Evolutionary conservation across 2,113 vertebrate species (phyloP).

Genomic region (Meles meles): DNA sequence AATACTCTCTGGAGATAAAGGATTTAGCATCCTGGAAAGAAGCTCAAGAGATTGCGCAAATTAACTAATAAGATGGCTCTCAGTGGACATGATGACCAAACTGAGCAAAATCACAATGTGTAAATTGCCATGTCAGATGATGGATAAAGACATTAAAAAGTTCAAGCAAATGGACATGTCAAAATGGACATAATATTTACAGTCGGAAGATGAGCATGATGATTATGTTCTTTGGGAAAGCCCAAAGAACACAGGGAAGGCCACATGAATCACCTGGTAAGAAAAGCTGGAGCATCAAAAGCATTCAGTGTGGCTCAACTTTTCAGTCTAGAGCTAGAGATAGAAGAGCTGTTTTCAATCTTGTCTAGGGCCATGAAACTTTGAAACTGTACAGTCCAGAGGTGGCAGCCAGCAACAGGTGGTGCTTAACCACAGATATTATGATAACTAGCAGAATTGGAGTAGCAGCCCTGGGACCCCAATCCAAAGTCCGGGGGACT

Average conservation of each 20-base stretch:
- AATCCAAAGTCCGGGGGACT: neutral
- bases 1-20: neutral
- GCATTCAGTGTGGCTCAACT: neutral
- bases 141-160: neutral
- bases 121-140: neutral
- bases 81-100: neutral
- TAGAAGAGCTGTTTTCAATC: neutral
- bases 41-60: neutral
- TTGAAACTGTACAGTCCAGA: neutral
- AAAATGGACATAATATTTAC: neutral
- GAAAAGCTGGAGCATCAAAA: neutral
- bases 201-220: neutral
- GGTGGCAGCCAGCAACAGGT: neutral
- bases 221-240: neutral
- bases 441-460: neutral
- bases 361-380: neutral
- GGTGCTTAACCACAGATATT: neutral
- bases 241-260: neutral
- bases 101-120: neutral
- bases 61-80: neutral
- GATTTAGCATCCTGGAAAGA: neutral
- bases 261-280: neutral
- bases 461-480: neutral
- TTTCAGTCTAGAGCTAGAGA: neutral
- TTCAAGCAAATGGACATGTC: neutral